Evolutionary conservation across 1,140 invertebrate species (phyloP).

Genomic region (Anastrepha ludens): DNA sequence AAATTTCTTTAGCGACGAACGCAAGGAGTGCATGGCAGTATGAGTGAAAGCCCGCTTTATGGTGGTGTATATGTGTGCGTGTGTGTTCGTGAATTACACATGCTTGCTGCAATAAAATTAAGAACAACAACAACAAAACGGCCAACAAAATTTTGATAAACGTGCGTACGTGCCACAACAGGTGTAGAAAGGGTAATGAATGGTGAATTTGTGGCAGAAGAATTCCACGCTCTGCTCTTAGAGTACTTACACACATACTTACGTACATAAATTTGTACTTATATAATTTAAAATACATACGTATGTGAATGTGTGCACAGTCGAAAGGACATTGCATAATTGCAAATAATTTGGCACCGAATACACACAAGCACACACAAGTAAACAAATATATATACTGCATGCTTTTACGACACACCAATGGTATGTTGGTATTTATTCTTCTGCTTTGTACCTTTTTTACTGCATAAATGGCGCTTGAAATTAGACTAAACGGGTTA

Average conservation of each 20-base stretch:
- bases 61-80: conserved; percentile 2
- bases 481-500: conserved; percentile 24
- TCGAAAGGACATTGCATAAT: conserved; percentile 25
- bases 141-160: conserved; percentile 28
- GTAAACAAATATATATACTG: not conserved
- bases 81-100: conserved; percentile 4
- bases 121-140: conserved; percentile 9
- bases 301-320: not conserved
- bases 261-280: not conserved
- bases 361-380: not conserved
- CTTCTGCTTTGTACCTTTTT: not conserved
- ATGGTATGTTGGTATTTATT: not conserved
- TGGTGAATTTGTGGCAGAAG: not conserved
- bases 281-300: not conserved
- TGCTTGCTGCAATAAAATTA: conserved; percentile 48
- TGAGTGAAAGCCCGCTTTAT: not conserved
- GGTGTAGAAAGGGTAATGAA: conserved; percentile 19
- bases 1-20: not conserved
- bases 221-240: not conserved
- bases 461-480: not conserved
- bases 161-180: conserved; percentile 41
- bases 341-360: conserved; percentile 9
- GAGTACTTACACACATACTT: not conserved
- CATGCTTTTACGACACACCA: not conserved
- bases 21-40: not conserved